Evolutionary conservation across 64 coral and sea anemone genomes (phyloP).

Genomic region (Platygyra sinensis): DNA sequence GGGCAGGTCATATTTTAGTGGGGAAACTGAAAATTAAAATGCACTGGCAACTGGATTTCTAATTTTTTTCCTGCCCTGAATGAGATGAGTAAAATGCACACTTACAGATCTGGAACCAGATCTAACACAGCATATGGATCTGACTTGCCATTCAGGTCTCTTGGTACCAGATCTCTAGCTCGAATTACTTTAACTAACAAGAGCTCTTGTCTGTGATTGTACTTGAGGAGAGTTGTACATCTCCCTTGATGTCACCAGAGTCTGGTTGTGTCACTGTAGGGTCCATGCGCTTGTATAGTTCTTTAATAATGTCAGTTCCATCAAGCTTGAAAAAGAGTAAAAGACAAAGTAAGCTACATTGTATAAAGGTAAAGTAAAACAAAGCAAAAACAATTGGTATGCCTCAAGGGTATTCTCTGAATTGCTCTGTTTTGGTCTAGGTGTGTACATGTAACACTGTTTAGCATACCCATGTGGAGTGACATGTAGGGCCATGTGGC

Average conservation of each 20-base stretch:
- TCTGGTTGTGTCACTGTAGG: conserved; percentile 85
- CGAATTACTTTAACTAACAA: conserved; percentile 92
- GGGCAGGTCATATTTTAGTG: too few species aligned
- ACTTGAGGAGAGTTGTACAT: conserved; percentile 87
- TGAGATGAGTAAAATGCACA: not conserved
- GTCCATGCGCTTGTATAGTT: conserved; percentile 94
- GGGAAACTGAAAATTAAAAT: too few species aligned
- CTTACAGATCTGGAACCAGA: conserved; percentile 90
- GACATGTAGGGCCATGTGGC: too few species aligned
- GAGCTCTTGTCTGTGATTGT: conserved; percentile 79
- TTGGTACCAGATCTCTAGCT: conserved; percentile 88
- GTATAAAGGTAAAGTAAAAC: too few species aligned
- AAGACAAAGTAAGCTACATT: not conserved
- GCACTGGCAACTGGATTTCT: too few species aligned
- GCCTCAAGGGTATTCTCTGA: too few species aligned
- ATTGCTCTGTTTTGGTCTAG: too few species aligned
- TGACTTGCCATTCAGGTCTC: conserved; percentile 94
- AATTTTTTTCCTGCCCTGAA: too few species aligned
- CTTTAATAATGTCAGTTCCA: conserved; percentile 91
- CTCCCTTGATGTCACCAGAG: conserved; percentile 88
- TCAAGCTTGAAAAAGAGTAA: conserved; percentile 60
- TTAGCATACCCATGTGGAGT: too few species aligned
- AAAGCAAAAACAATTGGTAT: too few species aligned
- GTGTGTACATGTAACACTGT: too few species aligned
- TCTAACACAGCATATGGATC: conserved; percentile 91